These are phyloP conservation scores for Ascidia mentula DNA, from an alignment of 23 tunicate genomes.

Conservation along the genomic window DNA sequence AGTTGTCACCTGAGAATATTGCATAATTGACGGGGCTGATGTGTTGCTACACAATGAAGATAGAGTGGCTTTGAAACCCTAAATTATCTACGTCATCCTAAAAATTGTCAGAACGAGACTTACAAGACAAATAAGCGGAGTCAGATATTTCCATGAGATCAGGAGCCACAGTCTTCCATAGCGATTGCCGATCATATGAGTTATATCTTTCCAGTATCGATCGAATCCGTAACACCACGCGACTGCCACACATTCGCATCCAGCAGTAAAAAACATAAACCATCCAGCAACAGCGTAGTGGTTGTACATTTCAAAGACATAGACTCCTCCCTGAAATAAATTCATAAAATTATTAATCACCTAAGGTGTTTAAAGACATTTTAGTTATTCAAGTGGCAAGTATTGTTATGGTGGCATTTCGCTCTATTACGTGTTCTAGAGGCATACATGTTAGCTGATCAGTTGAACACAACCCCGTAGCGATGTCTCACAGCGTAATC, in stretches of 20 bases:
- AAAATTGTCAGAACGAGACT: no score
- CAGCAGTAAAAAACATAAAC: neutral
- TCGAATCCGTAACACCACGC: neutral
- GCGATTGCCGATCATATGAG: neutral
- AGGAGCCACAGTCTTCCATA: neutral
- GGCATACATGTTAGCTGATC: no score
- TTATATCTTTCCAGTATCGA: neutral
- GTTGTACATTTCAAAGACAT: slow-evolving; percentile 4
- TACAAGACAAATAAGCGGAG: neutral
- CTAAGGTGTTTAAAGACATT: no score
- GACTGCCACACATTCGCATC: neutral
- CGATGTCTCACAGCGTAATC: no score
- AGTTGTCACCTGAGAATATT: neutral
- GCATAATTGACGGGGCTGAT: no score
- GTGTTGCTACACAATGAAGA: no score
- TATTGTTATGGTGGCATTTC: no score
- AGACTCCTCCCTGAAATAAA: neutral
- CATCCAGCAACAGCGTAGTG: neutral
- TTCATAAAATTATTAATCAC: neutral
- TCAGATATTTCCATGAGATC: neutral
- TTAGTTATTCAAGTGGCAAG: no score
- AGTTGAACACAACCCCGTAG: no score
- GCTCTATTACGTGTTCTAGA: no score
- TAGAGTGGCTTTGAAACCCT: no score
- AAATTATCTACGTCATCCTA: no score